phyloP scores from a whole-genome alignment of 2,888 invertebrate species.

The Papilio gigon region DNA sequence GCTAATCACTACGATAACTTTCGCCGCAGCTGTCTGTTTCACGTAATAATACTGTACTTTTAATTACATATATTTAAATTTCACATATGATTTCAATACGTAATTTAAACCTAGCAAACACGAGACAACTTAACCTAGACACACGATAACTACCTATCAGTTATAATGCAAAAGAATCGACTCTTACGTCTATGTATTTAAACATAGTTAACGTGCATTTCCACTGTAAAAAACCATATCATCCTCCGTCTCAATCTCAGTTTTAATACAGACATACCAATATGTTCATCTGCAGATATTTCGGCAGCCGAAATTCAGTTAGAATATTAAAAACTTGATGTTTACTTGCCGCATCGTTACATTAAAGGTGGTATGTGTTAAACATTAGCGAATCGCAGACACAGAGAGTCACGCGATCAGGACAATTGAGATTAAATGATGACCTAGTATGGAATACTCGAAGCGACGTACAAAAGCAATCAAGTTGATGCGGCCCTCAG shows the following conservation, averaged over 20 bases:
- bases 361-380: not conserved
- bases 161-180: not conserved
- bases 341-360: not conserved
- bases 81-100: not conserved
- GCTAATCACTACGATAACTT: constrained; percentile 30
- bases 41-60: constrained; percentile 15
- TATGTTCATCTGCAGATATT: too few species aligned
- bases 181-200: not conserved
- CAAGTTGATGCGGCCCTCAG: constrained; percentile 59
- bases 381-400: not conserved
- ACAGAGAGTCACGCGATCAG: too few species aligned
- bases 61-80: constrained; percentile 14
- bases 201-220: not conserved
- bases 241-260: not conserved
- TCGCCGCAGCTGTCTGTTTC: constrained; percentile 28
- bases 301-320: too few species aligned
- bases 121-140: not conserved
- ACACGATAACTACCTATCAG: not conserved
- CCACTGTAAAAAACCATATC: not conserved
- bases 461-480: constrained; percentile 72
- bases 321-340: too few species aligned
- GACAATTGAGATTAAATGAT: constrained; percentile 56
- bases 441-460: constrained; percentile 49
- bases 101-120: not conserved
- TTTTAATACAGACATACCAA: not conserved